Conservation (phyloP, 2,113 vertebrate species). For the Rhipidura dahli region DNA sequence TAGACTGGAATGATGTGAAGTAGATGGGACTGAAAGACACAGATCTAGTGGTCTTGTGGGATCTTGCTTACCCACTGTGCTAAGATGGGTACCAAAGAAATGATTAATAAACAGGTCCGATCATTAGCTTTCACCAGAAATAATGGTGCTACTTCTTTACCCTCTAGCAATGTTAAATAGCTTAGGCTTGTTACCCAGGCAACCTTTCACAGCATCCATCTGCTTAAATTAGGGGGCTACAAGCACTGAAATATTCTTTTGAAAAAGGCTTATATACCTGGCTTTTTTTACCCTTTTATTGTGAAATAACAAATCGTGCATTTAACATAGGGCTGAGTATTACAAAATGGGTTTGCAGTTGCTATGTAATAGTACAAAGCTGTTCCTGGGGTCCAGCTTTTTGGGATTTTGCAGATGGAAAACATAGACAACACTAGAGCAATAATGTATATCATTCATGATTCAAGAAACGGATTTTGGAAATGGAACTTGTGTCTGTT, state of each 20-base stretch:
- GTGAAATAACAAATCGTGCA: neutral
- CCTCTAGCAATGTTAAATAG: neutral
- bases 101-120: neutral
- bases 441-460: neutral
- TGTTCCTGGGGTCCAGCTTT: neutral
- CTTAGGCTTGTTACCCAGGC: neutral
- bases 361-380: neutral
- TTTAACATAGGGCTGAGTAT: neutral
- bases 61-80: neutral
- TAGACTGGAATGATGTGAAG: neutral
- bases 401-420: neutral
- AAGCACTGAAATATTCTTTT: neutral
- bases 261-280: neutral
- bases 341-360: neutral
- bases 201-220: slow-evolving; percentile 1
- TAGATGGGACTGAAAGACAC: neutral
- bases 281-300: neutral
- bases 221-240: neutral
- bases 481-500: neutral
- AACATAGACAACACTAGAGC: neutral
- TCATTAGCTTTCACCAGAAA: neutral
- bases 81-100: neutral
- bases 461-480: neutral
- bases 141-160: neutral
- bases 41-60: neutral